Evolutionary conservation across 37 sponge, comb jelly and placozoan species (phyloP).

Genomic region (Chondrilla cf. caribensis): DNA sequence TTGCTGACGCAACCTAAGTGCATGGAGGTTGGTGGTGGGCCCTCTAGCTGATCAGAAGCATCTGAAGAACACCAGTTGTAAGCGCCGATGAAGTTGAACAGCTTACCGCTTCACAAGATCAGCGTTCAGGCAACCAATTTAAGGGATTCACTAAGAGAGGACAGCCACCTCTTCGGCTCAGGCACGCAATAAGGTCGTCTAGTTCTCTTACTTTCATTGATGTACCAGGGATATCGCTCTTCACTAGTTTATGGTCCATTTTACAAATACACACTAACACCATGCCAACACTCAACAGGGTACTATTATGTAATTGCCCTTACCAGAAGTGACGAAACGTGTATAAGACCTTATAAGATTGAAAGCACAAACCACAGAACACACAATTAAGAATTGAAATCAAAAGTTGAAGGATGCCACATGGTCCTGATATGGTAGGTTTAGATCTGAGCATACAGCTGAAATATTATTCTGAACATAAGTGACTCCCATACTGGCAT

Average conservation of each 20-base stretch:
- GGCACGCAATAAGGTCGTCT: conserved; percentile 8
- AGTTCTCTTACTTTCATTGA: background rate
- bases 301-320: background rate
- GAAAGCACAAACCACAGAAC: background rate
- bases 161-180: background rate
- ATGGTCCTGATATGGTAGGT: too few relatives aligned
- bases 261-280: background rate
- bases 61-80: too few relatives aligned
- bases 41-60: background rate
- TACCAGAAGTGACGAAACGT: conserved; percentile 1
- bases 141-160: background rate
- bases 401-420: too few relatives aligned
- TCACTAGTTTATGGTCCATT: background rate
- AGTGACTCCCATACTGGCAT: too few relatives aligned
- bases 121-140: background rate
- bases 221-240: conserved; percentile 24
- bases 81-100: too few relatives aligned
- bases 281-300: conserved; percentile 23
- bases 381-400: too few relatives aligned
- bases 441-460: too few relatives aligned
- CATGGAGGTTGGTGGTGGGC: background rate
- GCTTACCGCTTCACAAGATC: background rate
- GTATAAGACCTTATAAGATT: background rate
- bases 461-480: too few relatives aligned
- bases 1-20: background rate